phyloP scores from a whole-genome alignment of 2,888 invertebrate species.

The Tinea trinotella region DNA sequence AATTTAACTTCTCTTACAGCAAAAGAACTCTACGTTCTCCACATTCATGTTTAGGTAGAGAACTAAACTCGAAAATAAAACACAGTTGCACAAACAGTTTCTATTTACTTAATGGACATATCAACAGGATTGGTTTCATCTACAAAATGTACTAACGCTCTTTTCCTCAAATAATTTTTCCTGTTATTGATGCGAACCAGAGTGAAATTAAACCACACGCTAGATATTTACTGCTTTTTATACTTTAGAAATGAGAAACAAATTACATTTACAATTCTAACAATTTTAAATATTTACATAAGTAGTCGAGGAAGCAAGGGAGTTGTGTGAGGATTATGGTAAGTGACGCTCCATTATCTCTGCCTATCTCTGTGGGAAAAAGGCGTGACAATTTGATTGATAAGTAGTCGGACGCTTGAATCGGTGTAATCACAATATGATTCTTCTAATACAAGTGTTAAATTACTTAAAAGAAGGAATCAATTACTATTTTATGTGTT shows the following conservation, averaged over 20 bases:
- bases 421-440: too few species aligned
- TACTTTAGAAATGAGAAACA: neutral
- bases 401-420: constrained; percentile 25
- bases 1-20: neutral
- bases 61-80: neutral
- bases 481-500: too few species aligned
- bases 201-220: neutral
- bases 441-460: too few species aligned
- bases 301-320: too few species aligned
- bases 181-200: neutral
- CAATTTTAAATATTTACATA: constrained; percentile 20
- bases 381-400: too few species aligned
- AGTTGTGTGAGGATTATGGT: too few species aligned
- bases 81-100: constrained; percentile 27
- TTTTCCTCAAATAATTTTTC: neutral
- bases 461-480: too few species aligned
- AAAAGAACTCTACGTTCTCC: neutral
- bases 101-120: constrained; percentile 51
- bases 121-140: constrained; percentile 48
- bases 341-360: too few species aligned
- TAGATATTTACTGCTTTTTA: neutral
- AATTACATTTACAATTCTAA: constrained; percentile 22
- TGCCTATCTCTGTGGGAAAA: too few species aligned
- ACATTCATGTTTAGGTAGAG: neutral
- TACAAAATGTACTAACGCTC: neutral